These are phyloP conservation scores for Platynereis dumerilii DNA, from an alignment of 2,888 invertebrate genomes.

Conservation along the genomic window DNA sequence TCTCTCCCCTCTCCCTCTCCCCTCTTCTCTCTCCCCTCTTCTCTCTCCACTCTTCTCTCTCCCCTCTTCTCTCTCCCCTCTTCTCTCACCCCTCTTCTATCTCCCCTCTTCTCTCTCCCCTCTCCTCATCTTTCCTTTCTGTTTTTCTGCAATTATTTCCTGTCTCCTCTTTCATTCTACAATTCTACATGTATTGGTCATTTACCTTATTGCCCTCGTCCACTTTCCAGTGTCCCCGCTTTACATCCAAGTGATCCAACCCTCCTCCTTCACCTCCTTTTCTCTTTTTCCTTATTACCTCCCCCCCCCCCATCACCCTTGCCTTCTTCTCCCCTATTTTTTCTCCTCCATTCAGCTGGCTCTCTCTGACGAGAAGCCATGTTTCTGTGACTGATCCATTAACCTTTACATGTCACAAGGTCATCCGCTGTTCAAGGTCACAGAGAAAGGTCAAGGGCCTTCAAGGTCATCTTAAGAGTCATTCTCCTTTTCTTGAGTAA, in stretches of 20 bases:
- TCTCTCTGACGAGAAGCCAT: no score
- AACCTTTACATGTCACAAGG: no score
- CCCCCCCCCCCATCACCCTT: neutral
- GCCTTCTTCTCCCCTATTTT: no score
- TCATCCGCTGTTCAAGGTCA: no score
- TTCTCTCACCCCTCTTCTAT: slow-evolving; percentile 1
- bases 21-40: slow-evolving; percentile 6
- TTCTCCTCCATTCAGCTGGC: neutral
- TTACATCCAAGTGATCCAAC: neutral
- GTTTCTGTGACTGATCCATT: no score
- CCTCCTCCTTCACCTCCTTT: neutral
- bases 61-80: slow-evolving; percentile 6
- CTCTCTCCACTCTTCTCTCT: slow-evolving; percentile 3
- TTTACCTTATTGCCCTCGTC: neutral
- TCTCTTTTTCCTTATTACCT: neutral
- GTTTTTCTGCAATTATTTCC: neutral
- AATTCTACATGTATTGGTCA: neutral
- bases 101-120: no score
- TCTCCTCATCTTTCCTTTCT: no score
- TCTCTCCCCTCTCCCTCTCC: slow-evolving; percentile 6
- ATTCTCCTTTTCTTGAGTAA: no score
- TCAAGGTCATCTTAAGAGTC: no score
- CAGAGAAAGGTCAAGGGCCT: no score
- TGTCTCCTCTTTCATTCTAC: neutral
- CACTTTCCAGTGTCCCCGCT: neutral